These are phyloP conservation scores for Ictalurus punctatus DNA, from an alignment of 2,113 vertebrate genomes.

Conservation along the genomic window DNA sequence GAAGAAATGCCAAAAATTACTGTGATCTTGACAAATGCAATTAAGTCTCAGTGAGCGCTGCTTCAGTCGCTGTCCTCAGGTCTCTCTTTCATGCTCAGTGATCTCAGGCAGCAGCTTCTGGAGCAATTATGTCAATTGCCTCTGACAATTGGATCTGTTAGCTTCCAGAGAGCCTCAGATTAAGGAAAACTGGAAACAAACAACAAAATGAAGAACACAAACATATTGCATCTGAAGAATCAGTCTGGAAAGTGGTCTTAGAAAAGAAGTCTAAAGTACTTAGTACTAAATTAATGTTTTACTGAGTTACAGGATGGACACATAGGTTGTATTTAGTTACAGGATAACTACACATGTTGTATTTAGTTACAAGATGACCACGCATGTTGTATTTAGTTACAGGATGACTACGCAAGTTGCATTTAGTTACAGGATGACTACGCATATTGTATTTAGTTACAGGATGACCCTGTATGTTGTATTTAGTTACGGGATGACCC, in stretches of 20 bases:
- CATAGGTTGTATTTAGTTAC: no score
- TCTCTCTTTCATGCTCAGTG: neutral
- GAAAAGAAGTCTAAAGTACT: neutral
- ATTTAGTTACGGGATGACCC: no score
- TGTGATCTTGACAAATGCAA: constrained; percentile 30
- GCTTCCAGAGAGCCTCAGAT: neutral
- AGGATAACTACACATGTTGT: no score
- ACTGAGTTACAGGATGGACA: no score
- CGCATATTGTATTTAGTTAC: no score
- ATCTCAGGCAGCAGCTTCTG: neutral
- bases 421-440: no score
- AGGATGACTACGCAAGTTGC: no score
- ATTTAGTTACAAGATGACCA: no score
- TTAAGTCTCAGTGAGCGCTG: neutral
- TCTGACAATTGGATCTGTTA: neutral
- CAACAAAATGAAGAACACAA: neutral
- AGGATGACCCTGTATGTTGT: no score
- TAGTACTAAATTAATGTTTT: no score
- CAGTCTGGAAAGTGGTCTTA: neutral
- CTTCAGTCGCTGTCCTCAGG: neutral
- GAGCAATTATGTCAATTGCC: neutral
- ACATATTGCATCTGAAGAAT: neutral
- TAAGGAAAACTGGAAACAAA: neutral
- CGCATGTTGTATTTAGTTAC: no score
- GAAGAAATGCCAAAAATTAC: neutral